Conservation (phyloP, 2,797 vertebrate genomes). For the Siniperca undulata region DNA sequence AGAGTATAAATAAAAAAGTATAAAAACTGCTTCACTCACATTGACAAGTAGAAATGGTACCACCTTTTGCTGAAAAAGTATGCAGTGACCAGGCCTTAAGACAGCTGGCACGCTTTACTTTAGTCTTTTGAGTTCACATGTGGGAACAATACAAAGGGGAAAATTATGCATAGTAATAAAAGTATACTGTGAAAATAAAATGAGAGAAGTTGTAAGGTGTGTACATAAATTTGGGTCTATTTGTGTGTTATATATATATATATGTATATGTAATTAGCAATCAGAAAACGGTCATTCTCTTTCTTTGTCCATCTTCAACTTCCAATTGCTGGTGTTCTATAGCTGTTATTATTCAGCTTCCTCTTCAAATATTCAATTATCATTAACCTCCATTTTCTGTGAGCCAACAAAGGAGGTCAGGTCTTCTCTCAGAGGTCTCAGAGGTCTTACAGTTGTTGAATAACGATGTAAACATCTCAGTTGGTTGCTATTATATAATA, state of each 20-base stretch:
- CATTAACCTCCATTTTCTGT: conserved; percentile 59
- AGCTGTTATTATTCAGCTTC: conserved; percentile 49
- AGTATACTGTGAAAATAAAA: neutral
- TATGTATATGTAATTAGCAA: conserved; percentile 14
- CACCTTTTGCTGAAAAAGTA: neutral
- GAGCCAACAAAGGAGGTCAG: conserved; percentile 39
- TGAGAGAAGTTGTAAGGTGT: neutral
- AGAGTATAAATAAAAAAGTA: too few relatives aligned
- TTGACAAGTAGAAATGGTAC: neutral
- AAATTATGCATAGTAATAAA: conserved; percentile 4
- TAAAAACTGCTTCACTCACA: too few relatives aligned
- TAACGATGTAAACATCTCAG: conserved; percentile 57
- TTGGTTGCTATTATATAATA: conserved; percentile 33
- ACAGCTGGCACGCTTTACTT: neutral
- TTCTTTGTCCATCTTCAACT: conserved; percentile 18
- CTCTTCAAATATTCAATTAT: conserved; percentile 67
- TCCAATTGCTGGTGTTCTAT: neutral
- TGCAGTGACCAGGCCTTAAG: neutral
- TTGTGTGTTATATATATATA: too few relatives aligned
- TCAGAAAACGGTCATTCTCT: conserved; percentile 15
- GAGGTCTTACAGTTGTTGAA: conserved; percentile 52
- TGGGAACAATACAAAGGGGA: neutral
- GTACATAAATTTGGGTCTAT: neutral
- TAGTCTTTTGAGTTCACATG: neutral
- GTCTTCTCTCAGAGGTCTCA: conserved; percentile 34